Conservation (phyloP, 2,888 invertebrate species). For the Acrobasis repandana region DNA sequence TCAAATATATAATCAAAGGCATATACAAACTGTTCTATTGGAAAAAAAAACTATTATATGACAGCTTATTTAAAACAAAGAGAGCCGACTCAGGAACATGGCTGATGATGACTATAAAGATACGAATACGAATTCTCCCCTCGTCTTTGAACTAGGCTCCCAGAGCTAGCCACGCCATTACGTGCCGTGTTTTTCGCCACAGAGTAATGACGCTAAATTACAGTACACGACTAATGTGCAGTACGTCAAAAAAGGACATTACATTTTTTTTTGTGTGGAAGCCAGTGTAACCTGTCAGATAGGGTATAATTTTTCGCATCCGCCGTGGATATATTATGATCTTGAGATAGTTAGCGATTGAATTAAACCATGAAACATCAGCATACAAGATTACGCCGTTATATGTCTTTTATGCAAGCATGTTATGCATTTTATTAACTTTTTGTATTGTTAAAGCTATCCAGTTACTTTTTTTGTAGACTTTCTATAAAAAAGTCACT, state of each 20-base stretch:
- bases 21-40: too few species aligned
- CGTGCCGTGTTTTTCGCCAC: background rate
- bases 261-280: slow-evolving; percentile 10
- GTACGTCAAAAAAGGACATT: slow-evolving; percentile 3
- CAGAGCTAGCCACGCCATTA: slow-evolving; percentile 6
- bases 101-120: background rate
- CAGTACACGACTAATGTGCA: slow-evolving; percentile 3
- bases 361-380: background rate
- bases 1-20: too few species aligned
- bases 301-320: slow-evolving; percentile 20
- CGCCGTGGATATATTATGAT: slow-evolving; percentile 10
- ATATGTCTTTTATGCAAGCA: too few species aligned
- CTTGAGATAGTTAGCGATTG: background rate
- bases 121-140: background rate
- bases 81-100: too few species aligned
- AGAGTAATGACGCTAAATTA: slow-evolving; percentile 20
- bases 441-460: too few species aligned
- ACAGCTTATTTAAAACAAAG: too few species aligned
- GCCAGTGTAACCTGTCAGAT: background rate
- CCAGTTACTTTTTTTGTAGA: too few species aligned
- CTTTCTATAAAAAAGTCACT: too few species aligned
- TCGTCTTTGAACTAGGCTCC: background rate
- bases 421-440: too few species aligned
- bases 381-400: too few species aligned
- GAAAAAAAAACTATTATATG: too few species aligned